Evolutionary conservation across 2,113 vertebrate species (phyloP).

Genomic region (Brienomyrus brachyistius): DNA sequence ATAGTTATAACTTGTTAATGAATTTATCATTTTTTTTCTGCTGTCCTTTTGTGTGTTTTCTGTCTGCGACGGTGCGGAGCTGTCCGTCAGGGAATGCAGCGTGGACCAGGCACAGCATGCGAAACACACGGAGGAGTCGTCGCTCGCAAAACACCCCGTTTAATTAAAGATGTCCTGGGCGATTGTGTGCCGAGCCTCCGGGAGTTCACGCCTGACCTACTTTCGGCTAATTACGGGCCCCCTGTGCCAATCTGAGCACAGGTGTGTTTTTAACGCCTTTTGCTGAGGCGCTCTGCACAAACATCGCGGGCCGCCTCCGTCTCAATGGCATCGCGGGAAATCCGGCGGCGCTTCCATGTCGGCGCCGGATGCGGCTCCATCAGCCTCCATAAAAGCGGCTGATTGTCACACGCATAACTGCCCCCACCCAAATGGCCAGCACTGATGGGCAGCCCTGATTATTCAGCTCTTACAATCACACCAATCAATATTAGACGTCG

Average conservation of each 20-base stretch:
- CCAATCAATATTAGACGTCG: background rate
- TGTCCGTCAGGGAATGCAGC: background rate
- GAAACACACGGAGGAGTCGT: background rate
- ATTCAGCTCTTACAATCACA: slow-evolving; percentile 6
- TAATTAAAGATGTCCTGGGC: slow-evolving; percentile 23
- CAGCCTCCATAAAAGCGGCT: background rate
- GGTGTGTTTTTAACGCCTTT: background rate
- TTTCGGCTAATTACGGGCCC: background rate
- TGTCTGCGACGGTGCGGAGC: background rate
- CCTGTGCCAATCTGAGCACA: background rate
- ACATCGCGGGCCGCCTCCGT: background rate
- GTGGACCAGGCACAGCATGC: too few relatives aligned
- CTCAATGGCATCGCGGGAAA: background rate
- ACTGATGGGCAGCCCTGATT: background rate
- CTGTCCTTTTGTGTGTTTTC: background rate
- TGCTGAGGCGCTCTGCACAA: background rate
- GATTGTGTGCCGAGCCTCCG: background rate
- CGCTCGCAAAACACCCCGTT: background rate
- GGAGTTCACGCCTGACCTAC: slow-evolving; percentile 18
- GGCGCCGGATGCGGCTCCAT: background rate
- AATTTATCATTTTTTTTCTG: background rate
- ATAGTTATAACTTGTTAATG: background rate
- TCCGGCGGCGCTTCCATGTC: background rate
- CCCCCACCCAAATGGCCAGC: background rate
- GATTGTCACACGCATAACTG: background rate